Conservation (phyloP, 2,113 vertebrate species). For the Anas platyrhynchos region DNA sequence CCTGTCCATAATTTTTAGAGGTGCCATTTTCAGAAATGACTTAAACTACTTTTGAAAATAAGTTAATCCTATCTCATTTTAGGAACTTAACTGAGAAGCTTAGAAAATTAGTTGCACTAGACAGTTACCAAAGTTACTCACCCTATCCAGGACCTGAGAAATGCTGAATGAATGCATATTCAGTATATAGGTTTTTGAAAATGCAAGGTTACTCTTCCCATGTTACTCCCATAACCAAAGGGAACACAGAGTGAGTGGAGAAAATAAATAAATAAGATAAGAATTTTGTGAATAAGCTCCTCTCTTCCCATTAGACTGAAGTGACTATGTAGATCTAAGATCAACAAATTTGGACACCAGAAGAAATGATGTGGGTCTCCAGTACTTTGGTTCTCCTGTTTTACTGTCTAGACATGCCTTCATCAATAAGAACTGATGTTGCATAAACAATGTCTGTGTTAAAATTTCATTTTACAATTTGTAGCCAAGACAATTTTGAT, state of each 20-base stretch:
- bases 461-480: neutral
- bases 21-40: neutral
- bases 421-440: too few relatives aligned
- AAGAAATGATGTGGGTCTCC: neutral
- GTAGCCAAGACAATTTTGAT: neutral
- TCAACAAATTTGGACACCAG: neutral
- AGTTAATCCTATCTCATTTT: neutral
- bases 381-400: neutral
- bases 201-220: neutral
- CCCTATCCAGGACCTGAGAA: neutral
- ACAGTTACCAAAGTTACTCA: neutral
- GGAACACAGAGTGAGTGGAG: rapidly evolving
- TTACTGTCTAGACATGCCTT: neutral
- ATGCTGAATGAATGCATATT: neutral
- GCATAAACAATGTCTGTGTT: neutral
- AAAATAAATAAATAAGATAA: too few relatives aligned
- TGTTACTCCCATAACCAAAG: neutral
- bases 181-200: neutral
- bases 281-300: neutral
- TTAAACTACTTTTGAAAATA: neutral
- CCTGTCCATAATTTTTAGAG: constrained; percentile 20
- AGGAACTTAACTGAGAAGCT: neutral
- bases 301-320: neutral
- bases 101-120: neutral
- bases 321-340: neutral